A percentile compares a stretch with the other conserved stretches of the same genome.
These are phyloP conservation scores for Tetrax tetrax DNA, from an alignment of 2,113 vertebrate species.

Conservation along the genomic window DNA sequence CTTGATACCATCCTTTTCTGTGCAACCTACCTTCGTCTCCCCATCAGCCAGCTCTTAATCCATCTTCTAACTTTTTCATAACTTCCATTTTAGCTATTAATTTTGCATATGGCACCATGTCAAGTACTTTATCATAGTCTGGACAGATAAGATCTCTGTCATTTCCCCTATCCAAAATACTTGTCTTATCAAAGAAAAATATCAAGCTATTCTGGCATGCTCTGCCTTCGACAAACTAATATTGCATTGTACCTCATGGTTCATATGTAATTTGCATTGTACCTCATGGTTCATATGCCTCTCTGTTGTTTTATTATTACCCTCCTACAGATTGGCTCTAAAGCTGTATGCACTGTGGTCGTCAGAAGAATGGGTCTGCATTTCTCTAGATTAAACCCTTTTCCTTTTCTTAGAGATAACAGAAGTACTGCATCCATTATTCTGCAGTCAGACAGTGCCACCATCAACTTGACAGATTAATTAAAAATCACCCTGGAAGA, in stretches of 20 bases:
- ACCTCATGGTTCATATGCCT: not conserved
- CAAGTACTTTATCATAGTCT: not conserved
- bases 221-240: not conserved
- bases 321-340: not conserved
- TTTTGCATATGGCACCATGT: not conserved
- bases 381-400: slow-evolving; percentile 41
- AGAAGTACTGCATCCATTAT: slow-evolving; percentile 23
- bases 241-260: not conserved
- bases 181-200: slow-evolving; percentile 17
- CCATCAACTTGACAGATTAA: slow-evolving; percentile 58
- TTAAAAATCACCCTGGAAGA: slow-evolving; percentile 55
- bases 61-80: not conserved
- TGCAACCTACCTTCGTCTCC: not conserved
- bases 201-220: not conserved
- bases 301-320: not conserved
- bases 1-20: not conserved
- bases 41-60: not conserved
- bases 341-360: not conserved
- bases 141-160: not conserved
- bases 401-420: slow-evolving; percentile 23
- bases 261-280: not conserved
- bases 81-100: not conserved
- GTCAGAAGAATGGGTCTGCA: slow-evolving; percentile 7
- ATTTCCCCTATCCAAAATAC: not conserved
- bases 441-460: slow-evolving; percentile 65